Base-by-base conservation (phyloP, 2,797 vertebrate species). In the Eurystomus glaucurus region DNA sequence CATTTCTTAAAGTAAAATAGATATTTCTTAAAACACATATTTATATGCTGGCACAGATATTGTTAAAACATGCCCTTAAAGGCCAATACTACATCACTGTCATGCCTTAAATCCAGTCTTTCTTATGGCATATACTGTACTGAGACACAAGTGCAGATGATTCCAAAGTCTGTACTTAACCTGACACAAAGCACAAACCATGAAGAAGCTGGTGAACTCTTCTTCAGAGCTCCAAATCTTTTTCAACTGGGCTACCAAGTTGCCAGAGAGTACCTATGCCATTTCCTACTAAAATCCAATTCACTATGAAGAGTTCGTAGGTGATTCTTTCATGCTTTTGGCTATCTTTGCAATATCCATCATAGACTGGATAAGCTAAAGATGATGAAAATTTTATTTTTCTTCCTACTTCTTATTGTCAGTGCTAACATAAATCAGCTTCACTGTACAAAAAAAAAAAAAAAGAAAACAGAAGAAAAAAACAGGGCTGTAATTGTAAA, bases 401-500 rank as follows among this genome's bases (percentile, higher is more conserved):
- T 75, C 71, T 91, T 93, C 50, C 78, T 89, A n/a, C 8, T 8
- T 79, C 41, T 64, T 74, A 43, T 26, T 94, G 93, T 87, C 81
- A 85, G 37, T 91, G 70, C 29, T 81, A 69, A 71, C 50, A 91
- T 93, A 85, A 92, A 96, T 89, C 88, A 93, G 10, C 43, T 79
- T 82, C 51, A 55, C 35, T 54, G 19, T 41, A 54, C 6, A 8
- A 4, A 7, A 13, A 12, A 26, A 22, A 33, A 33, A 61, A 31
- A 14, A 23, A 43, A 23, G 9, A 29, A 28, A 61, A 4, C 13
- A 50, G 21, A 70, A 43, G 9, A 60, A 77, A 65, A 84, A 93
- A 96, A 95, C 74, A 84, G 37, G 83, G 41, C 64, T 90, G 74
- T 91, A 92, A 82, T 60, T 92, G 46, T 96, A 86, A 95, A 93